Percentiles rank a stretch among this genome's conserved stretches.
Conservation (phyloP, 1,140 invertebrate genomes). For the Diploscapter pachys region DNA sequence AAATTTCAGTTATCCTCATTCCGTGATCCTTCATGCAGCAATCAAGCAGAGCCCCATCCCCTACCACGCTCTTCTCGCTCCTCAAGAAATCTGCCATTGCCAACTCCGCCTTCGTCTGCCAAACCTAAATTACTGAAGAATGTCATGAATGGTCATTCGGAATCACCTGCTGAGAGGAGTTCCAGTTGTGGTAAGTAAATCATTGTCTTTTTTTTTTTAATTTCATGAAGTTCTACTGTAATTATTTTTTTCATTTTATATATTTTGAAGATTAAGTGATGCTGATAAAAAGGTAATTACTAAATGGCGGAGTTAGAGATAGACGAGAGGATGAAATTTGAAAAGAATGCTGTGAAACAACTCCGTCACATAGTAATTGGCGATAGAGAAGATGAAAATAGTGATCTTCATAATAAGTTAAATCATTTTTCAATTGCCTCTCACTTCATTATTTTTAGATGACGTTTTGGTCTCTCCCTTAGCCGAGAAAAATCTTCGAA, state of each 20-base stretch:
- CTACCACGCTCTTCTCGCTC: slow-evolving; percentile 30
- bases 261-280: background rate
- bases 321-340: no score
- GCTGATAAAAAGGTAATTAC: slow-evolving; percentile 13
- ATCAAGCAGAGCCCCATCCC: background rate
- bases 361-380: background rate
- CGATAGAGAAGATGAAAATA: background rate
- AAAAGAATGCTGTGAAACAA: background rate
- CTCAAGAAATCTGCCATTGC: slow-evolving; percentile 33
- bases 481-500: slow-evolving; percentile 91
- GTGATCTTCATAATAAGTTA: background rate
- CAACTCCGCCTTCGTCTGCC: slow-evolving; percentile 42
- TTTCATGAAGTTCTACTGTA: background rate
- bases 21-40: background rate
- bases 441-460: slow-evolving; percentile 16
- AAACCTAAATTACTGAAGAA: slow-evolving; percentile 51
- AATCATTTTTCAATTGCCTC: background rate
- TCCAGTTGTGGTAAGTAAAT: slow-evolving; percentile 4
- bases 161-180: background rate
- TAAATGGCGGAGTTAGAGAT: no score
- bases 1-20: slow-evolving; percentile 15
- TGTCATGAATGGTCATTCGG: slow-evolving; percentile 10
- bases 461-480: slow-evolving; percentile 68
- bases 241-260: background rate
- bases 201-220: background rate